phyloP scores from a whole-genome alignment of 2,888 invertebrate genomes.

The Trissolcus japonicus region DNA sequence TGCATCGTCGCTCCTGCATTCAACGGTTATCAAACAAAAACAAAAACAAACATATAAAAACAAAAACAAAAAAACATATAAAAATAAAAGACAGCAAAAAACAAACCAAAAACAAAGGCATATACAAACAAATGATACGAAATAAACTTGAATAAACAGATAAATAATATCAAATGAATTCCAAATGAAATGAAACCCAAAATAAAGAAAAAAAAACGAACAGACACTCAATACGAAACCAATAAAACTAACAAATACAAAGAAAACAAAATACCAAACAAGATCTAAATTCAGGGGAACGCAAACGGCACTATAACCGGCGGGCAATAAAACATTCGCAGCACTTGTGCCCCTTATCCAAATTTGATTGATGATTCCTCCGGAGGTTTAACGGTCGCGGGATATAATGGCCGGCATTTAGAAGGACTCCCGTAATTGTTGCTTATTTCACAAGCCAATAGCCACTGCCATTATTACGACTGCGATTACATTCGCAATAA shows the following conservation, averaged over 20 bases:
- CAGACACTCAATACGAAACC: too few species aligned
- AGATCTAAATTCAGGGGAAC: constrained; percentile 25
- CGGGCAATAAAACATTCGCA: constrained; percentile 38
- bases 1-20: too few species aligned
- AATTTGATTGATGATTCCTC: constrained; percentile 45
- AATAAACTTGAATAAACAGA: neutral
- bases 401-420: constrained; percentile 40
- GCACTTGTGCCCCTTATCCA: constrained; percentile 35
- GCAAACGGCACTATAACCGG: constrained; percentile 20
- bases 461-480: too few species aligned
- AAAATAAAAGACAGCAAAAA: too few species aligned
- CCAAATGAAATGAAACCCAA: too few species aligned
- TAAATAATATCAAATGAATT: too few species aligned
- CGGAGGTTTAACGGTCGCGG: constrained; percentile 24
- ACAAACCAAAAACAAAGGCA: constrained; percentile 12
- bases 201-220: too few species aligned
- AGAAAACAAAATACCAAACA: constrained; percentile 12
- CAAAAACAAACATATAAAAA: too few species aligned
- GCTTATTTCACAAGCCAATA: constrained; percentile 16
- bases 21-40: too few species aligned
- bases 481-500: constrained; percentile 16
- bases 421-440: constrained; percentile 25
- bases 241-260: neutral
- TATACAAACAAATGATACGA: neutral
- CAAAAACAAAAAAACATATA: too few species aligned